phyloP scores from a whole-genome alignment of 2,888 invertebrate species.

The Brenthis daphne region DNA sequence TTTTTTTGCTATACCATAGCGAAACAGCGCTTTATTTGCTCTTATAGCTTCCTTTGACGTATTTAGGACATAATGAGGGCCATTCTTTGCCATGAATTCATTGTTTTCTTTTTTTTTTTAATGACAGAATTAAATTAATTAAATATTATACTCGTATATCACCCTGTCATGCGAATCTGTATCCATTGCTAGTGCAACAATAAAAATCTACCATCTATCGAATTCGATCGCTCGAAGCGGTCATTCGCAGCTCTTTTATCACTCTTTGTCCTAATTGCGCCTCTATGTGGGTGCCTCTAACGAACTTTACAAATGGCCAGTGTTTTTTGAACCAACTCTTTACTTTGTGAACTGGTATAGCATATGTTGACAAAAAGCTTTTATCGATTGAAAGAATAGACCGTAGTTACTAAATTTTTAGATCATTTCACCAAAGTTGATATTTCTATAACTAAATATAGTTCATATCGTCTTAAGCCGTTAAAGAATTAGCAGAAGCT shows the following conservation, averaged over 20 bases:
- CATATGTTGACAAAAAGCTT: conserved; percentile 7
- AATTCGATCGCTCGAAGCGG: conserved; percentile 56
- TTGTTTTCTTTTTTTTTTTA: background rate
- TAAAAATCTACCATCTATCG: conserved; percentile 43
- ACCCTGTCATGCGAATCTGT: conserved; percentile 37
- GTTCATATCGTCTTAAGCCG: too few species aligned
- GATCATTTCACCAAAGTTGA: too few species aligned
- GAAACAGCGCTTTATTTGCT: background rate
- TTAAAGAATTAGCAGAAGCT: too few species aligned
- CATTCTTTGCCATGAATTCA: background rate
- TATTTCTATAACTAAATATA: too few species aligned
- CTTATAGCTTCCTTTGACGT: conserved; percentile 2
- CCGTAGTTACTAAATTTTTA: too few species aligned
- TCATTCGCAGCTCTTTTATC: conserved; percentile 50
- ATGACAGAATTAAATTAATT: background rate
- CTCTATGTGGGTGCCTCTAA: conserved; percentile 52
- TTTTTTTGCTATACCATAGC: conserved; percentile 9
- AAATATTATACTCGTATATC: background rate
- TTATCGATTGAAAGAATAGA: background rate
- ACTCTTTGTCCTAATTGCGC: conserved; percentile 63
- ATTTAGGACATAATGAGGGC: background rate
- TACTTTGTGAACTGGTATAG: conserved; percentile 5
- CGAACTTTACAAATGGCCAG: conserved; percentile 52
- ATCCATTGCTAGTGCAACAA: conserved; percentile 39
- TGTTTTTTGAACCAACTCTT: conserved; percentile 29